Evolutionary conservation across 2,113 vertebrate species (phyloP), one percentile per base, ranked within the genome.

Genomic region (Electrona antarctica): DNA sequence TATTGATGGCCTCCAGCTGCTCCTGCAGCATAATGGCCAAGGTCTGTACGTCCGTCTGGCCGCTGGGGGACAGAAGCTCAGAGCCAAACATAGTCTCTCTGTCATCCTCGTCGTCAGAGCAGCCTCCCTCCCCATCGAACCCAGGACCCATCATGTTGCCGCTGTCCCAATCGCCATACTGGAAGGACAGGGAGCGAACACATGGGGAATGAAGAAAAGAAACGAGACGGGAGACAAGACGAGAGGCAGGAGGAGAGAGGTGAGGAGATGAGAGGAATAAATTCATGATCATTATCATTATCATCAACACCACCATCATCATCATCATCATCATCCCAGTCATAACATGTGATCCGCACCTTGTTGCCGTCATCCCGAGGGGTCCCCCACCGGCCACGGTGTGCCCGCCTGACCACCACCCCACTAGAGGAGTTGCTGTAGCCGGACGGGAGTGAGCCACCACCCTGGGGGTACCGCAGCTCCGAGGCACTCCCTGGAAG

Each of bases 1-100:
- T 96, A 91, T 97, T 97, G 81, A 97, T 97, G 79, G 96, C 96
- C 79, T 97, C 96, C 78, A 97, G 91, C 85, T 97, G 96, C 72
- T 97, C 95, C 89, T 97, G 96, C 11, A 97, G 92, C 95, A 97
- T 96, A 77, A 97, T 96, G 81, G 96, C 96, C 59, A 97, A 89
- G 0, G 96, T 97, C 89, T 97, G 96, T 21, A 97, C 96, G 3
- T 97, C 96, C 0, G 96, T 96, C 91, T 97, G 96, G 11, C 96
- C 96, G 0, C 95, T 96, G 60, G 96, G 96, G 13, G 96, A 97
- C 2, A 97, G 93, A 55, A 96, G 85, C 87, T 97, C 96, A 0
- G 95, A 95, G 14, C 95, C 95, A 59, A 97, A 95, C 9, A 95
- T 89, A 28, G 95, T 95, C 4, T 96, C 94, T 8, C 94, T 91